Evolutionary conservation across 2,797 vertebrate species (phyloP), one percentile per base, ranked within the genome.

Genomic region (Enteromius fasciolatus): DNA sequence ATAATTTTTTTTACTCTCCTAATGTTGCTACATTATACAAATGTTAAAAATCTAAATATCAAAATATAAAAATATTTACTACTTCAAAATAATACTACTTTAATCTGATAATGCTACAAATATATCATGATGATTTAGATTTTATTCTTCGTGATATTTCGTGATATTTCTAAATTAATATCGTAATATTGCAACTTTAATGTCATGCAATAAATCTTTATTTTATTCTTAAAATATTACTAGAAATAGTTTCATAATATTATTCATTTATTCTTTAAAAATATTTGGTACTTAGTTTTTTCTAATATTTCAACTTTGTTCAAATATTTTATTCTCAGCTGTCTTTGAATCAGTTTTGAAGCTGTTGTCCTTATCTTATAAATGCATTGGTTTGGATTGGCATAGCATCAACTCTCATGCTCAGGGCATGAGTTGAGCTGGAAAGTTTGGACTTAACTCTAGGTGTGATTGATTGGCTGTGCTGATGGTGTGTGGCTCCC

Each of bases 381-480:
- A 68, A 68, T 76, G 66, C 52, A 48, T 48, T 48, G 23, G 52
- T 52, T 76, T 1, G 74, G 20, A 66, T 77, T 77, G 74, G 52
- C 74, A 59, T 69, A 9, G 50, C n/a, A 69, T 83, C 74, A 67
- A 14, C 52, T 33, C 61, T 50, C 18, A 31, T 70, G 67, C 78
- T 83, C 28, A 48, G 76, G 73, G 23, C 79, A 69, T 14, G 72
- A 83, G 78, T 78, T 73, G 54, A 52, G 31, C 48, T 36, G 33
- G 70, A 72, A 81, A 80, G 80, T 84, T 76, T 80, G 73, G 61
- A 84, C 28, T 85, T 57, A 74, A 87, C 90, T 92, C 90, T 89
- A 68, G 87, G 89, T 63, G 87, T 95, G 94, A 95, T 95, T 94
- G 93, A 94, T 94, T 93, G 92, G 88, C 88, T 85, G 87, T 91